These are phyloP conservation scores for Pseudopipra pipra DNA, from an alignment of 2,113 vertebrate species.

Conservation along the genomic window DNA sequence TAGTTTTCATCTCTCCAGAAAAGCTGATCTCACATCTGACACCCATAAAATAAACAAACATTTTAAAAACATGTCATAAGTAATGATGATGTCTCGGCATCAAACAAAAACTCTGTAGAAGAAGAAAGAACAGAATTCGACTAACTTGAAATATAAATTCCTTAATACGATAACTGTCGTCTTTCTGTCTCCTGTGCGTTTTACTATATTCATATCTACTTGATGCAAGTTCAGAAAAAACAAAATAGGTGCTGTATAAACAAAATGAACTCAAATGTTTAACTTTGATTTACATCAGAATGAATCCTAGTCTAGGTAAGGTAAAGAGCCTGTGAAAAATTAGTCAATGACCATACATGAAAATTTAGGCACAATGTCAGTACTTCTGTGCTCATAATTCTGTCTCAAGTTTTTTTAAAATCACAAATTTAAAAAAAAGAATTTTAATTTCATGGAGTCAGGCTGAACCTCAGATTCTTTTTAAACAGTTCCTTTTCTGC, in stretches of 20 bases:
- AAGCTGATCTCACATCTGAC: not conserved
- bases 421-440: not conserved
- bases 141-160: not conserved
- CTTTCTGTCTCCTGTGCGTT: not conserved
- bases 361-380: not conserved
- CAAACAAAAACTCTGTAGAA: not conserved
- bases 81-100: not conserved
- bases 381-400: not conserved
- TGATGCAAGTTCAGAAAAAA: not conserved
- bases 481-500: not conserved
- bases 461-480: not conserved
- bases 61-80: not conserved
- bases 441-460: not conserved
- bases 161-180: not conserved
- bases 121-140: not conserved
- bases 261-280: not conserved
- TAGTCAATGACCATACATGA: fast-evolving
- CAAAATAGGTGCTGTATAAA: not conserved
- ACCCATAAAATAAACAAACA: not conserved
- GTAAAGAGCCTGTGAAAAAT: not conserved
- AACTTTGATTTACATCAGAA: not conserved
- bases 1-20: not conserved
- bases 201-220: not conserved
- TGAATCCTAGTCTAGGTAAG: not conserved
- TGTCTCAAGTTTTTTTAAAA: not conserved